phyloP scores from a whole-genome alignment of 2,888 invertebrate genomes.

The Hermaeophaga mercurialis region DNA sequence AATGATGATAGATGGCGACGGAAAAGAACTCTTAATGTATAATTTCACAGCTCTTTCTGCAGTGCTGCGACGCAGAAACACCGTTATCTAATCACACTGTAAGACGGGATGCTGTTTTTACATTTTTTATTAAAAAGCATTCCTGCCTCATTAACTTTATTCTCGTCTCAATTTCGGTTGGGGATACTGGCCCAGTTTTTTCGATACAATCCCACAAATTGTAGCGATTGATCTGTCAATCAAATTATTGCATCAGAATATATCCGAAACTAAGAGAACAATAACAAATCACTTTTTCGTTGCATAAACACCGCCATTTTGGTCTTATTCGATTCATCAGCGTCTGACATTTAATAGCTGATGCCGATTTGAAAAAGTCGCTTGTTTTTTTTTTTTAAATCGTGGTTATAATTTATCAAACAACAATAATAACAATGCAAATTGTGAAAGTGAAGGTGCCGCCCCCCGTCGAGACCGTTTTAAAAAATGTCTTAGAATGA shows the following conservation, averaged over 20 bases:
- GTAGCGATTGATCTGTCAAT: slow-evolving; percentile 7
- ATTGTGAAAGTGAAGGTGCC: slow-evolving; percentile 26
- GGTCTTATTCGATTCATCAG: slow-evolving; percentile 11
- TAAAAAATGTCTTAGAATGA: slow-evolving; percentile 18
- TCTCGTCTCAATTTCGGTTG: too few relatives aligned
- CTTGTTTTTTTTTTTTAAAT: slow-evolving; percentile 4
- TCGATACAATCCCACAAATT: background rate
- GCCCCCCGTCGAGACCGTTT: slow-evolving; percentile 20
- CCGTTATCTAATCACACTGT: too few relatives aligned
- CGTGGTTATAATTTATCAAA: slow-evolving; percentile 16
- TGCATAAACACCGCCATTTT: slow-evolving; percentile 5
- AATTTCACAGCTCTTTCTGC: too few relatives aligned
- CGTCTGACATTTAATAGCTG: slow-evolving; percentile 19
- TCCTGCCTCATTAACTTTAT: too few relatives aligned
- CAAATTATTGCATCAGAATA: background rate
- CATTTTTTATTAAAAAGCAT: too few relatives aligned
- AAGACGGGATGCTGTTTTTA: too few relatives aligned
- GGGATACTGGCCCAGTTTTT: background rate
- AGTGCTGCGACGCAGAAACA: too few relatives aligned
- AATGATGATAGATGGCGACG: too few relatives aligned
- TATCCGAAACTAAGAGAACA: slow-evolving; percentile 11
- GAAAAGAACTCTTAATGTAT: too few relatives aligned
- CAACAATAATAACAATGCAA: slow-evolving; percentile 29
- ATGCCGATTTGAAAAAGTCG: slow-evolving; percentile 19
- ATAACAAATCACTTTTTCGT: slow-evolving; percentile 15